Evolutionary conservation across 2,888 invertebrate genomes (phyloP), one percentile per base, ranked within the genome.

Genomic region (Strigamia transsilvanica): DNA sequence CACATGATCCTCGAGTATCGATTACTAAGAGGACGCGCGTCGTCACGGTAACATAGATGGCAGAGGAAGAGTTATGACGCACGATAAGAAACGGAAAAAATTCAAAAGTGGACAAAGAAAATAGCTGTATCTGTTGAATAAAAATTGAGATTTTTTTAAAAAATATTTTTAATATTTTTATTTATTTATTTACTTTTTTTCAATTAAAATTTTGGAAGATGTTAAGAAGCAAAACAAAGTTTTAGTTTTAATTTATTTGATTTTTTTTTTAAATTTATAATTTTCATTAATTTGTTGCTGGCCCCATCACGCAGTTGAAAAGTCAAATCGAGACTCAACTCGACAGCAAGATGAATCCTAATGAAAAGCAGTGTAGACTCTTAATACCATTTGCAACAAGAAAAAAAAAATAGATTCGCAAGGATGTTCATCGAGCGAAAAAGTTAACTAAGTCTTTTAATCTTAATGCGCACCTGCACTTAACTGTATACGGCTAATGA

Each of bases 301-400:
- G 66, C 66, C 27, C 66, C 66, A 66, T 66, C 27, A 66, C 66
- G 66, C 66, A 66, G 66, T 66, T 66, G 66, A 66, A 66, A 66
- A 66, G 66, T 66, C 66, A 66, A 66, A 66, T 66, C 66, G 9
- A 23, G 66, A 66, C 66, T 66, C 66, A 27, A 66, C 27, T 66
- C 66, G 66, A 66, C 66, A 66, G 66, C 27, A 66, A 32, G 66
- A 66, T 66, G 66, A 66, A 66, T 66, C 66, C 66, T 66, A 66
- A 66, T 66, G 66, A 66, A 66, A 66, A 66, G 66, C 66, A 66
- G 66, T 66, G 66, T 66, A 66, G 66, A 66, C 66, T 66, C 66
- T 66, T 66, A 66, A 66, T 66, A 66, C 66, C 66, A 66, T 66
- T 66, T 66, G 66, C 66, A 66, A 66, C 23, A 66, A 66, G 32